Base-by-base conservation (phyloP, 2,888 invertebrate species). In the Sphaerophoria rueppellii region DNA sequence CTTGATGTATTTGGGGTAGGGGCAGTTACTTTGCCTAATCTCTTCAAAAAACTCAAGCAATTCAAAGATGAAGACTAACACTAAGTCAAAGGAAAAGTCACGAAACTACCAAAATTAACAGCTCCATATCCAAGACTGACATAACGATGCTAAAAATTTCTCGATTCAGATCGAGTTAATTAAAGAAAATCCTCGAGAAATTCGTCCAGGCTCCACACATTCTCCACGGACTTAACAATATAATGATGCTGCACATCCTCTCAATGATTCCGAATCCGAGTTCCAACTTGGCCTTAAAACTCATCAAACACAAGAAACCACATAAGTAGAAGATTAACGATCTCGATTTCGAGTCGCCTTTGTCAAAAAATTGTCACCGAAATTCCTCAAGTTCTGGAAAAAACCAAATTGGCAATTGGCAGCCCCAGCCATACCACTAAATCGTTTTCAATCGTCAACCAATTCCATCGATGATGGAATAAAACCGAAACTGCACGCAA, bases 301-400 rank as follows among this genome's bases (percentile, higher is more conserved):
- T 57, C 12, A 65, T 35, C 6, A 63, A 63, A 35, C 9, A 35
- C 34, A 58, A 34, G 16, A 65, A 65, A 40, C 57, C 46, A 70
- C 4, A 81, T 11, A 81, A 69, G 69, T 7, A 55, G 32, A 77
- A 85, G 85, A 85, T 85, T 85, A 81, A 81, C 85, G 80, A 81
- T 81, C 69, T 40, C 34, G 52, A 50, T 24, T 24, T 24, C 24
- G 24, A 24, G 24, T 24, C 24, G 69, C 58, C 54, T 63, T 70
- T 65, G 54, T 77, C 72, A 58, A 85, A 75, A 43, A 80, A 80
- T 85, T 81, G 85, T 85, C 85, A 40, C 70, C 65, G 58, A 81
- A 24, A 85, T 85, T 85, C 85, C 81, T 72, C 9, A 34, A 48
- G 72, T 24, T 48, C 60, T 43, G 12, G 65, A 65, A 48, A 14